Conservation (phyloP, 2,113 vertebrate genomes). For the Taxidea taxus region DNA sequence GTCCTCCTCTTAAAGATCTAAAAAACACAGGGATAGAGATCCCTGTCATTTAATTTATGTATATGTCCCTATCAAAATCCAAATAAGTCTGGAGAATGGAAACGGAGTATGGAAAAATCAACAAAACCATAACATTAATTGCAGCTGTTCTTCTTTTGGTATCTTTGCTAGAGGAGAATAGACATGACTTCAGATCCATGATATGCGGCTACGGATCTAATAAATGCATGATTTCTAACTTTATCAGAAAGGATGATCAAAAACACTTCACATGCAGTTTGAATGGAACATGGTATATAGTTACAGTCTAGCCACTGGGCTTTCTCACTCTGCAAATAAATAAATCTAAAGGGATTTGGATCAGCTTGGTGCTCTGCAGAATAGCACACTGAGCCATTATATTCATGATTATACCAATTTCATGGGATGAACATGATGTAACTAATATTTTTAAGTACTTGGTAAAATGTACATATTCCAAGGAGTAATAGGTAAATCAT, state of each 20-base stretch:
- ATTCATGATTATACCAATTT: background rate
- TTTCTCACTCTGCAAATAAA: background rate
- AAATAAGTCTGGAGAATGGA: background rate
- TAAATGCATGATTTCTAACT: background rate
- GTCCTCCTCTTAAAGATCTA: background rate
- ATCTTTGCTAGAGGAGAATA: background rate
- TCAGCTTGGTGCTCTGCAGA: background rate
- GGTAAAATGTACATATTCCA: background rate
- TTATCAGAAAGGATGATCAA: background rate
- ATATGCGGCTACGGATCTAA: background rate
- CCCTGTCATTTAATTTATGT: background rate
- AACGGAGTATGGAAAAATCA: background rate
- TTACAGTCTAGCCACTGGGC: background rate
- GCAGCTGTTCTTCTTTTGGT: background rate
- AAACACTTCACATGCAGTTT: background rate
- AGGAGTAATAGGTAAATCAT: background rate
- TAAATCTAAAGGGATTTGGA: background rate
- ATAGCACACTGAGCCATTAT: background rate
- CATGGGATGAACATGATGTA: background rate
- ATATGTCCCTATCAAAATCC: background rate
- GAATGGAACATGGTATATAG: background rate
- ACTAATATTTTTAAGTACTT: background rate
- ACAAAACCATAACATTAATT: background rate
- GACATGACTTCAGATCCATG: background rate
- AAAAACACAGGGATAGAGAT: background rate